Base-by-base conservation (phyloP, 2,888 invertebrate species). In the Agrochola litura region DNA sequence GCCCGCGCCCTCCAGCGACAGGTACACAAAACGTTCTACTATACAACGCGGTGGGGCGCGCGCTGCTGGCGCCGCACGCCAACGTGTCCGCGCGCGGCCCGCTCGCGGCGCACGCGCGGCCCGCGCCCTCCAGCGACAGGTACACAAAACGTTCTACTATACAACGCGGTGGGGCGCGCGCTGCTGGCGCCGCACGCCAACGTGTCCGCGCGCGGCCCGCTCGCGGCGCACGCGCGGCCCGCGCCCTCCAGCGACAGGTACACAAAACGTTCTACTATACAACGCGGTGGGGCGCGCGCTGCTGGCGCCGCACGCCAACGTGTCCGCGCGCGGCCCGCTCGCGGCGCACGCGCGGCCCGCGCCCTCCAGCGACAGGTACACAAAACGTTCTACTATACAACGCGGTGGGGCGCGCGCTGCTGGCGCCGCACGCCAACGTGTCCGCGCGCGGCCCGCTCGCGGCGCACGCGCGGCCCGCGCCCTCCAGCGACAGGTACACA, bases 41-140 rank as follows among this genome's bases (percentile, higher is more conserved):
- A n/a, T n/a, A n/a, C 2, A 91, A 89, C 81, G 49, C 88, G 0
- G 68, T 56, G 1, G 68, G 68, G 8, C 64, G 64, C 41, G 64
- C 64, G 0, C 64, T 64, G 0, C 41, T 64, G 41, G 64, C 64
- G 64, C 64, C 64, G n/a, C 64, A 16, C 64, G 64, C 64, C 0
- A 64, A 64, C 64, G 64, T 64, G 64, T 16, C 41, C 5, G 64
- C 41, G 8, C 0, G n/a, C 0, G 64, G n/a, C 0, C 41, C 64
- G n/a, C 64, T 64, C 0, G n/a, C 64, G 4, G 41, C 64, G 43
- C 64, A 64, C 64, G 8, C 19, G 46, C 65, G 65, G 0, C 10
- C 65, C 12, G 65, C 65, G 65, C 19, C 25, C 65, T 43, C 65
- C 3, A 6, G 19, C 6, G 65, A 66, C 46, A 46, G 65, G 65